Evolutionary conservation across 2,797 vertebrate species (phyloP), one percentile per base, ranked within the genome.

Genomic region (Neomorphus geoffroyi): DNA sequence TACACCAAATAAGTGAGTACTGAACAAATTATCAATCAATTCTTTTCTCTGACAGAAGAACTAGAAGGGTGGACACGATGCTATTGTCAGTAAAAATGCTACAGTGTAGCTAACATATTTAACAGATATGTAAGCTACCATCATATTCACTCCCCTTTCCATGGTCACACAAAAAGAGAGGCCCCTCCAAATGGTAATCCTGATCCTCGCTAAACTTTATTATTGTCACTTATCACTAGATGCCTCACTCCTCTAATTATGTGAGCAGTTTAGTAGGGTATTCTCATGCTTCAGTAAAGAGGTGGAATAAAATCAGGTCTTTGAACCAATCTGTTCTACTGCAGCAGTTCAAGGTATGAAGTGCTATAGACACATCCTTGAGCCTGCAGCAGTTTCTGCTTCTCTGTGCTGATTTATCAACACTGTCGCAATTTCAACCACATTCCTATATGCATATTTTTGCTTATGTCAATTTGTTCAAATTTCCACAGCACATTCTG

Each of bases 31-130:
- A 56, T 80, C 61, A 84, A 69, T 61, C 46, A 81, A 18, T 61
- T 46, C 2, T 78, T 70, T 90, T 65, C 51, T 80, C 43, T 91
- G 60, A 35, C 56, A 93, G 67, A 86, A 77, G 56, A 87, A 65
- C 2, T 5, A 27, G 66, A 88, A 79, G 28, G 30, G 43, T 13
- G 70, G 62, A 86, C 48, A 16, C 24, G 33, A 43, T 18, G 43
- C 51, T 95, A n/a, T 78, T 72, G 65, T 50, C 35, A 66, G 66
- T 51, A 91, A 84, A 81, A 91, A 54, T 6, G 19, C 39, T 46
- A 71, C 18, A 61, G 80, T 79, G 88, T 83, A 88, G 58, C 54
- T 79, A 57, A 81, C 66, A 70, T 69, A 57, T 75, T 80, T 88
- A 78, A 80, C 7, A 6, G 15, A 41, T 4, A 19, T 8, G 21